Percentiles rank a stretch among this genome's conserved stretches.
Conservation (phyloP, 2,888 invertebrate genomes). For the Diogma glabrata region DNA sequence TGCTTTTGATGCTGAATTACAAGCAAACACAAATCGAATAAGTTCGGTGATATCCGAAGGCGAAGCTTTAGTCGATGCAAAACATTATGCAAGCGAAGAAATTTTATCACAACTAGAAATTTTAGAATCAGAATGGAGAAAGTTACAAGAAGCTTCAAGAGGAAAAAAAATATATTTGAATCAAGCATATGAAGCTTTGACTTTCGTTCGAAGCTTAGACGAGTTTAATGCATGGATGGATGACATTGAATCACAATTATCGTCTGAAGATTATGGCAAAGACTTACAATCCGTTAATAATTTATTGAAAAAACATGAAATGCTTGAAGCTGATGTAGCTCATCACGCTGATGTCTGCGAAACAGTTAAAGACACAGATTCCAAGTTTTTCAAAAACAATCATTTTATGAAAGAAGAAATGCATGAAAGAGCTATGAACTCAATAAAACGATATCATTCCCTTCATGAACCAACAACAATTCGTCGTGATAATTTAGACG, state of each 20-base stretch:
- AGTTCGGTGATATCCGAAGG: constrained; percentile 73
- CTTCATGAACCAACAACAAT: constrained; percentile 86
- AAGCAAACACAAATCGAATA: constrained; percentile 78
- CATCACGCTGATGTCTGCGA: constrained; percentile 76
- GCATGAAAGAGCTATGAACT: constrained; percentile 54
- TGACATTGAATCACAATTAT: constrained; percentile 64
- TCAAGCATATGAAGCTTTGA: constrained; percentile 83
- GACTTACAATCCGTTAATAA: constrained; percentile 79
- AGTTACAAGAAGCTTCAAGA: constrained; percentile 68
- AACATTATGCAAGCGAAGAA: constrained; percentile 83
- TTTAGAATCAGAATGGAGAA: constrained; percentile 76
- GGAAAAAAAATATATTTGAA: constrained; percentile 74
- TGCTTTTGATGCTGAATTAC: constrained; percentile 89
- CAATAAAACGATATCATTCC: constrained; percentile 59
- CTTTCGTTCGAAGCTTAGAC: constrained; percentile 79
- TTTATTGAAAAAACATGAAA: constrained; percentile 64
- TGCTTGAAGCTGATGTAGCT: constrained; percentile 76
- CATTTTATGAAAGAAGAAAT: constrained; percentile 89
- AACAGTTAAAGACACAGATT: constrained; percentile 65
- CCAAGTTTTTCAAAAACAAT: constrained; percentile 61
- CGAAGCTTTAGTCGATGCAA: constrained; percentile 56
- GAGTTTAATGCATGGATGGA: constrained; percentile 92
- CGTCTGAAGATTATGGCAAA: constrained; percentile 51
- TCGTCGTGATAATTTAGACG: constrained; percentile 82
- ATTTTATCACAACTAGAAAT: constrained; percentile 74